Base-by-base conservation (phyloP, 2,113 vertebrate genomes). In the Addax nasomaculatus region DNA sequence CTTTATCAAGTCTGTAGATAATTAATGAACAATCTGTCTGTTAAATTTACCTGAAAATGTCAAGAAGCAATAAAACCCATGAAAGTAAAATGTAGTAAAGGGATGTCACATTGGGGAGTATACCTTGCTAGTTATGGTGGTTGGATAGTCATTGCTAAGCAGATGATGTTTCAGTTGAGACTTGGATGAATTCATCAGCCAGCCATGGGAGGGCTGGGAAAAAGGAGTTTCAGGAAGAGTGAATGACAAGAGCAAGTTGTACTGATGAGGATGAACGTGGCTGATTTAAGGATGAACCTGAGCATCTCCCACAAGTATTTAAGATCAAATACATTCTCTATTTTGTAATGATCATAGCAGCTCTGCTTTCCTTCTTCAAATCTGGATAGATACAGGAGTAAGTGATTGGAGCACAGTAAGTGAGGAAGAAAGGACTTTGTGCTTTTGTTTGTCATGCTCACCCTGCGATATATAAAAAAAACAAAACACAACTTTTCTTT, bases 191-290 rank as follows among this genome's bases (percentile, higher is more conserved):
- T 85, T 85, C 36, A 17, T 39, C 12, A 67, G 57, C 13, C 6
- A 76, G 33, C 16, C 25, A 17, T 8, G 9, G n/a, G 27, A 81
- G 11, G 11, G 3, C 2, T 36, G 0, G 13, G 15, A 3, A 15
- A 60, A 53, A 47, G 30, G 45, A 45, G 27, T 30, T n/a, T 15
- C 1, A 29, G n/a, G 17, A 39, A 57, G 45, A 29, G 16, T 7
- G 17, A 47, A 58, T 9, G 39, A 14, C 10, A 0, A 36, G 12
- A 36, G 33, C 17, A 25, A 62, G 17, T 3, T 7, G 5, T 30
- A 11, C 2, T 43, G 6, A 16, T 21, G 62, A 5, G 25, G 23
- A 25, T 73, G 36, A 86, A 3, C 0, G 1, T 36, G 39, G 0
- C 17, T 70, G 70, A 11, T 43, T 15, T 73, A 57, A 88, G 43